A percentile compares a stretch with the other conserved stretches of the same genome.
Conservation (phyloP, 2,797 vertebrate species). For the Argya squamiceps region DNA sequence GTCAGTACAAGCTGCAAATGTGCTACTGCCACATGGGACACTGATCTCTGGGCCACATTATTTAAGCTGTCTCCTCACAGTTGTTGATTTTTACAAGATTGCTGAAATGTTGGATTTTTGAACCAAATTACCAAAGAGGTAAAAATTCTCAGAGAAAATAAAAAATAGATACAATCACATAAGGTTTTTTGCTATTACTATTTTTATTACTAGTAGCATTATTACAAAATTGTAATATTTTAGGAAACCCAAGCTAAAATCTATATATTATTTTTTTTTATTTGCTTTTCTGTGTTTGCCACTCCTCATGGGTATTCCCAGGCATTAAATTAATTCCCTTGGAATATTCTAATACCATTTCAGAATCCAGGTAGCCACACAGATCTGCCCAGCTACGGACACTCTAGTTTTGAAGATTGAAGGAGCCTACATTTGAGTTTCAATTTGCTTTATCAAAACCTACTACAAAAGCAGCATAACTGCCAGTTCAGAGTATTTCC, state of each 20-base stretch:
- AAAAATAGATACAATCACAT: not conserved
- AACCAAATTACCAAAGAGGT: not conserved
- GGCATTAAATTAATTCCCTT: not conserved
- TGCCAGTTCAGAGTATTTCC: not conserved
- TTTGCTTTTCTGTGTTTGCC: not conserved
- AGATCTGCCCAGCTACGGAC: not conserved
- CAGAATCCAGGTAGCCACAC: not conserved
- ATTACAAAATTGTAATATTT: not conserved
- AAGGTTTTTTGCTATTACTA: not conserved
- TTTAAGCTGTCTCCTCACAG: not conserved
- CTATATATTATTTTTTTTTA: not conserved
- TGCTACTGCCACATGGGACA: not conserved
- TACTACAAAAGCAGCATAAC: not conserved
- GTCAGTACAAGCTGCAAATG: not conserved
- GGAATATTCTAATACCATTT: not conserved
- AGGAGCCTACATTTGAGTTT: not conserved
- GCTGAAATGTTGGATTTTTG: not conserved
- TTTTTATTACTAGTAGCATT: not conserved
- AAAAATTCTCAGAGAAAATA: not conserved
- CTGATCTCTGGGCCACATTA: not conserved
- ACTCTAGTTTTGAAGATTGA: not conserved
- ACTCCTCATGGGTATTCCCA: not conserved
- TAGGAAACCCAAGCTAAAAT: not conserved
- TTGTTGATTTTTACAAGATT: not conserved
- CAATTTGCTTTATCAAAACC: not conserved